A percentile compares a stretch with the other conserved stretches of the same genome.
Conservation (phyloP, 2,113 vertebrate genomes). For the Struthidea cinerea region DNA sequence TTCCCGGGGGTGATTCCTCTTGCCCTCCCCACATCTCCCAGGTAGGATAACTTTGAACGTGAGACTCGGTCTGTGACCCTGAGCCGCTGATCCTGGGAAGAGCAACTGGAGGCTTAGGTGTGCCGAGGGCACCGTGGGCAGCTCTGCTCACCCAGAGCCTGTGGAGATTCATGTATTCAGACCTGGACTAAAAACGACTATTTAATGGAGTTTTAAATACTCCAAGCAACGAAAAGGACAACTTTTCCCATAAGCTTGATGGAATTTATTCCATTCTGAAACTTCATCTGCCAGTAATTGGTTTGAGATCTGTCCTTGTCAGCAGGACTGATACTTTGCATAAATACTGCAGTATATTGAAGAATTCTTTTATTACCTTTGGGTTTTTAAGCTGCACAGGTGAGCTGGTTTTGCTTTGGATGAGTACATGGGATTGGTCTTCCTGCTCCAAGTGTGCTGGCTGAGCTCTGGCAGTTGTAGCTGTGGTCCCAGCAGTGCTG, state of each 20-base stretch:
- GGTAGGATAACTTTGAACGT: background rate
- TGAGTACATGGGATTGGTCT: background rate
- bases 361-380: background rate
- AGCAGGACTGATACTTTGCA: background rate
- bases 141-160: background rate
- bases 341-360: background rate
- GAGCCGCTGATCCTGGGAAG: fast-evolving
- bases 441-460: background rate
- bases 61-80: no score
- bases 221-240: background rate
- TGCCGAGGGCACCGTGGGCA: fast-evolving
- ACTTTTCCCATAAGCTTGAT: background rate
- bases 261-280: background rate
- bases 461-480: background rate
- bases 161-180: background rate
- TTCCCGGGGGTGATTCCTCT: background rate
- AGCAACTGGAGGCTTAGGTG: background rate
- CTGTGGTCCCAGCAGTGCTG: background rate
- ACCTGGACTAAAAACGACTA: background rate
- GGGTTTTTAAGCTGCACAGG: background rate
- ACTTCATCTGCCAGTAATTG: background rate
- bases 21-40: background rate
- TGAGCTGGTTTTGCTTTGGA: background rate
- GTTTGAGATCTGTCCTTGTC: background rate
- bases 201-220: background rate